Conservation (phyloP, 1,140 invertebrate species). For the Rhizoglyphus robini region DNA sequence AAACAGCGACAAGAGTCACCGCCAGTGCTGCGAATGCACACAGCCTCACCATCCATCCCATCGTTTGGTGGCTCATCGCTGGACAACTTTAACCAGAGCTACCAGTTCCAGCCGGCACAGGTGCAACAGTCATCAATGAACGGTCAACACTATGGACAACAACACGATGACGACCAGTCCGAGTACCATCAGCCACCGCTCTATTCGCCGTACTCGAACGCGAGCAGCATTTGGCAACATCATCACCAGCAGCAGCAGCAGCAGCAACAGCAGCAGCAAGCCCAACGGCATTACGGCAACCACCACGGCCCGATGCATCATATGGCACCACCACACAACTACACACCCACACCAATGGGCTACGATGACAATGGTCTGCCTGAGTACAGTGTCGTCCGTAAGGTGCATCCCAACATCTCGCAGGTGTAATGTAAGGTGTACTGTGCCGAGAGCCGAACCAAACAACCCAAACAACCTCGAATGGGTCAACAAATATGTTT, state of each 20-base stretch:
- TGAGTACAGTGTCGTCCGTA: constrained; percentile 1
- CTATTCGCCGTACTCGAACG: constrained; percentile 8
- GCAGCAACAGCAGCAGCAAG: not conserved
- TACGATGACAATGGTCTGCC: constrained; percentile 12
- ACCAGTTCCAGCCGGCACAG: not conserved
- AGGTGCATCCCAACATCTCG: constrained; percentile 4
- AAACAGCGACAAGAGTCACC: constrained; percentile 42
- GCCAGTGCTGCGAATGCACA: constrained; percentile 38
- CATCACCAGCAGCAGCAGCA: constrained; percentile 10
- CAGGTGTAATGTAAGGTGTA: not conserved
- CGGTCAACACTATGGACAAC: not conserved
- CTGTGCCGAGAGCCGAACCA: too few relatives aligned
- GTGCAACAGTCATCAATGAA: not conserved
- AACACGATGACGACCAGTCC: not conserved
- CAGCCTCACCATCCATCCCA: not conserved
- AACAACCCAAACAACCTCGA: too few relatives aligned
- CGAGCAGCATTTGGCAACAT: not conserved
- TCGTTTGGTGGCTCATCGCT: constrained; percentile 12
- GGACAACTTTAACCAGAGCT: not conserved
- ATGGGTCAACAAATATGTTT: too few relatives aligned
- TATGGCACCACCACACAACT: too few relatives aligned
- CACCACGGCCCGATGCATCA: too few relatives aligned
- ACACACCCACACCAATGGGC: not conserved
- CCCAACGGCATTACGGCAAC: not conserved
- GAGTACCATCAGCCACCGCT: not conserved